Percentiles rank a stretch among this genome's conserved stretches.
Evolutionary conservation across 1,140 invertebrate genomes (phyloP).

Genomic region (Plodia interpunctella): DNA sequence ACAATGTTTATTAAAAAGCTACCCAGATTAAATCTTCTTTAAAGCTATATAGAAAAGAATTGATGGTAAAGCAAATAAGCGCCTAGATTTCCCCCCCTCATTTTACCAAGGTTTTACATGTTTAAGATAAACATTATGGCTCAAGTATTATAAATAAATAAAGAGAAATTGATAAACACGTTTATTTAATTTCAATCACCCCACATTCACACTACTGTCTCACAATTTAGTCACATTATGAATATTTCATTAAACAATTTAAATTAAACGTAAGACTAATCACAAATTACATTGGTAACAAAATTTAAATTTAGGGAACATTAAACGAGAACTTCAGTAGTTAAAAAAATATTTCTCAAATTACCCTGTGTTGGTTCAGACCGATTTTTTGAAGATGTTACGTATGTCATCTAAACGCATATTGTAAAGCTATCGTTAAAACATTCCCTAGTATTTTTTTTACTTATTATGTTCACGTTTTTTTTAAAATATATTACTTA

Average conservation of each 20-base stretch:
- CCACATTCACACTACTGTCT: conserved; percentile 30
- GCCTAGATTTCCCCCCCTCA: not conserved
- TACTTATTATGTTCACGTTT: too few relatives aligned
- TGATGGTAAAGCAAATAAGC: too few relatives aligned
- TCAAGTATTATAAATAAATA: conserved; percentile 28
- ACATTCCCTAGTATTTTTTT: too few relatives aligned
- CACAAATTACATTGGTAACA: not conserved
- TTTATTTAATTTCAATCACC: conserved; percentile 60
- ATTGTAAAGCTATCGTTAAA: too few relatives aligned
- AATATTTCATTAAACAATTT: conserved; percentile 24
- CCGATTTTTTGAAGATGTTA: too few relatives aligned
- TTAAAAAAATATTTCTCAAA: too few relatives aligned
- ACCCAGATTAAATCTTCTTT: too few relatives aligned
- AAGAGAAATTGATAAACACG: conserved; percentile 59
- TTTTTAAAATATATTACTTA: too few relatives aligned
- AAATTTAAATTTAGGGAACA: not conserved
- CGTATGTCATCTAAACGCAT: too few relatives aligned
- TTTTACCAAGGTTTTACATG: not conserved
- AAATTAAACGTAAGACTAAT: conserved; percentile 15
- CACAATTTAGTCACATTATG: conserved; percentile 46
- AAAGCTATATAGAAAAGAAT: too few relatives aligned
- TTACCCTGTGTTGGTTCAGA: too few relatives aligned
- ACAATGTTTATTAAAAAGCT: too few relatives aligned
- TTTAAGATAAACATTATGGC: conserved; percentile 8
- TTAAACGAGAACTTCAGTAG: not conserved